Evolutionary conservation across 2,888 invertebrate genomes (phyloP), one percentile per base, ranked within the genome.

Genomic region (Pammene aurita): DNA sequence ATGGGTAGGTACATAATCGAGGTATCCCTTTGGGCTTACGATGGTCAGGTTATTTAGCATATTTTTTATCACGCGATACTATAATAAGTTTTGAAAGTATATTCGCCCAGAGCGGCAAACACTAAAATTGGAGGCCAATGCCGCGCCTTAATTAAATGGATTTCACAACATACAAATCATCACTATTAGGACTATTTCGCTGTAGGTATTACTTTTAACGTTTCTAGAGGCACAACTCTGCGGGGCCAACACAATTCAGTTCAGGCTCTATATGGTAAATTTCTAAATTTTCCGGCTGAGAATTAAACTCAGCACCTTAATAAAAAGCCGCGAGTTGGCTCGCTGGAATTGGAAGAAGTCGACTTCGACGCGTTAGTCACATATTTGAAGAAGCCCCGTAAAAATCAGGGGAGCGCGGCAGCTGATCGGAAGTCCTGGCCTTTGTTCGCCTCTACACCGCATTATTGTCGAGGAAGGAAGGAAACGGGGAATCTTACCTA

Each of bases 391-490:
- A 92, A 91, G 89, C 90, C 91, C 77, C 82, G 81, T 85, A 85
- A 89, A 87, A 85, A 80, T 79, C 80, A 81, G 84, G 89, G 89
- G 81, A 88, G 83, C 80, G 77, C 76, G 87, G 86, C 93, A 93
- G 93, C 93, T 93, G 93, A 93, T 93, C 90, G 92, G 93, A 93
- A 92, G 91, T 92, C 84, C 85, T 86, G 89, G 84, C 90, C 88
- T 92, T 92, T 92, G 90, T 92, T 89, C 85, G 73, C 80, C 81
- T 81, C 82, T 81, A 80, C 82, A 87, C 89, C 86, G 80, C 83
- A 85, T 79, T 85, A 85, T 86, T 83, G 77, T 77, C 72, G 71
- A 82, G 85, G 84, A 88, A 87, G 86, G 85, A 87, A 90, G 90
- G 86, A 90, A 88, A 83, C 80, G 74, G 77, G 73, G 57, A 68